Evolutionary conservation across 2,888 invertebrate species (phyloP), one percentile per base, ranked within the genome.

Genomic region (Lithophane socia): DNA sequence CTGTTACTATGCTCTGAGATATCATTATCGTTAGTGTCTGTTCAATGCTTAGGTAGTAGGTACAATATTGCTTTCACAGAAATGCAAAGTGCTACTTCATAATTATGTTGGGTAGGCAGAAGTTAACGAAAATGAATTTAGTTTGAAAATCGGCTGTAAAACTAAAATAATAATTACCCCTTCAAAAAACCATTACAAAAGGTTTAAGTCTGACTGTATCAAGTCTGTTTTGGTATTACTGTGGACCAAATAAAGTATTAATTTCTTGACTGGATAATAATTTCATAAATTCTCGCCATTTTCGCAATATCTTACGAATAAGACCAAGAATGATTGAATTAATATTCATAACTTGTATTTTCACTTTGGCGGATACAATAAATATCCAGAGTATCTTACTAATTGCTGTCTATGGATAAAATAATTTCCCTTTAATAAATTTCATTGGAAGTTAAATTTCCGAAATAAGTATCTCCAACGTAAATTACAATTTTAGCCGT

Each of bases 351-450:
- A 69, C 78, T 75, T 72, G 84, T 77, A 86, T 78, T 74, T 79
- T 71, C 69, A 65, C 73, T 71, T 80, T 74, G 70, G 47, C 74
- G 84, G 77, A 79, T 79, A 85, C 77, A 83, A 85, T 86, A 83
- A 80, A 86, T 87, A 86, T 81, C 68, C 69, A 73, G 73, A 77
- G 77, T 76, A 75, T 79, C 73, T 77, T 68, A 69, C 61, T 84
- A 87, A 87, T 87, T 87, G 83, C 80, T 78, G 79, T 77, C 80
- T 82, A 84, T 70, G 74, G 73, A 72, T 78, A 76, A 87, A 69
- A 85, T 85, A 77, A 87, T 81, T 83, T 80, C 80, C 78, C 76
- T 82, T 80, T 75, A 86, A 84, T 86, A 74, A 85, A 85, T 77
- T 85, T 86, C 77, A 83, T 85, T 80, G 75, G 77, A 79, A 86